Evolutionary conservation across 1,140 invertebrate genomes (phyloP).

Genomic region (Teleopsis dalmanni): DNA sequence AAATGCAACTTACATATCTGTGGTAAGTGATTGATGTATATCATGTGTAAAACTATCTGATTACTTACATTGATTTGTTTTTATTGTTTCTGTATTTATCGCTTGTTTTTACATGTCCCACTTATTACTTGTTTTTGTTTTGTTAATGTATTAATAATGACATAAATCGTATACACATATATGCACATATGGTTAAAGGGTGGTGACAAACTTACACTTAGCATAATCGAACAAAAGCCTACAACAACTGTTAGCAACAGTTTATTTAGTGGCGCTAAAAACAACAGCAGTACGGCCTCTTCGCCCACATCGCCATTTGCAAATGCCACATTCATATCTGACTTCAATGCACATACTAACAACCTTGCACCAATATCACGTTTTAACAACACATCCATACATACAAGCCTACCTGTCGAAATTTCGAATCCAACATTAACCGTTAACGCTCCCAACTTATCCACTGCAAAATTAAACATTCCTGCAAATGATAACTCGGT

Average conservation of each 20-base stretch:
- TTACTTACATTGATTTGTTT: slow-evolving; percentile 19
- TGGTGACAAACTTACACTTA: slow-evolving; percentile 66
- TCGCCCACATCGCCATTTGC: slow-evolving; percentile 9
- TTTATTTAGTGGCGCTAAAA: slow-evolving; percentile 24
- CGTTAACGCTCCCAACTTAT: slow-evolving; percentile 30
- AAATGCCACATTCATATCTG: slow-evolving; percentile 14
- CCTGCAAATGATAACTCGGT: background rate
- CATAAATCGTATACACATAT: too few species aligned
- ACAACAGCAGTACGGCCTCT: slow-evolving; percentile 12
- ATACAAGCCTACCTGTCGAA: slow-evolving; percentile 5
- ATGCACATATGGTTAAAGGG: slow-evolving; percentile 46
- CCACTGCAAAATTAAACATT: slow-evolving; percentile 14
- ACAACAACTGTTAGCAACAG: slow-evolving; percentile 14
- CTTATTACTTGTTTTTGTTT: slow-evolving; percentile 1
- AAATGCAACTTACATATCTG: slow-evolving; percentile 63
- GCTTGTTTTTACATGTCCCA: slow-evolving; percentile 15
- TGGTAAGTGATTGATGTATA: slow-evolving; percentile 53
- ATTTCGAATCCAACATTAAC: slow-evolving; percentile 8
- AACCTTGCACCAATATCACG: slow-evolving; percentile 2
- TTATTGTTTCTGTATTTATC: slow-evolving; percentile 41
- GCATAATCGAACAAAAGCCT: slow-evolving; percentile 49
- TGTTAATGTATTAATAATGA: too few species aligned
- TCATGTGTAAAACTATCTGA: background rate
- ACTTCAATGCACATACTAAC: slow-evolving; percentile 6
- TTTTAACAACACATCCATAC: slow-evolving; percentile 2